Evolutionary conservation across 2,113 vertebrate genomes (phyloP).

Genomic region (Podarcis raffonei): DNA sequence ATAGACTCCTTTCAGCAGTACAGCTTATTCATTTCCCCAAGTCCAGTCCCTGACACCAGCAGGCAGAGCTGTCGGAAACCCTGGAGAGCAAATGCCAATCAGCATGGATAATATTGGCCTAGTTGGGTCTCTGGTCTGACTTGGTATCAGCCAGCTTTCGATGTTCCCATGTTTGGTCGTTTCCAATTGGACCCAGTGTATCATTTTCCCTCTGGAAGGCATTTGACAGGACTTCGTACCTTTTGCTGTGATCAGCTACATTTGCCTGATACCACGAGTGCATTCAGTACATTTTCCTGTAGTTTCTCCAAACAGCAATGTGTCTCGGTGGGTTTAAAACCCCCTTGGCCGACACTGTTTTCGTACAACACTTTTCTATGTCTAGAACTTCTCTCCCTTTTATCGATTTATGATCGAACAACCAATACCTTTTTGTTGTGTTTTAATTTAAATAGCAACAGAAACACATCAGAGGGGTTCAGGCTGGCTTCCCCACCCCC

Average conservation of each 20-base stretch:
- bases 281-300: neutral
- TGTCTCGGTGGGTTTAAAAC: neutral
- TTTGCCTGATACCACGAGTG: neutral
- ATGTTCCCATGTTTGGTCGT: neutral
- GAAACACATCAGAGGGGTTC: conserved; percentile 23
- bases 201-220: neutral
- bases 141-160: no score
- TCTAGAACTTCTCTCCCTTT: neutral
- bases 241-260: neutral
- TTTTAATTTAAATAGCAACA: conserved; percentile 54
- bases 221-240: neutral
- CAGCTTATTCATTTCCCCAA: no score
- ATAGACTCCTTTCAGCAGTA: no score
- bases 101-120: no score
- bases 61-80: no score
- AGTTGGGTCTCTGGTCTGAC: no score
- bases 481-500: conserved; percentile 13
- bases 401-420: conserved; percentile 39
- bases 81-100: no score
- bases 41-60: no score
- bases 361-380: neutral
- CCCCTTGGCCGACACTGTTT: neutral
- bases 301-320: neutral
- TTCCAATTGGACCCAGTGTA: neutral
- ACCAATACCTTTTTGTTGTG: conserved; percentile 30